Evolutionary conservation across 2,888 invertebrate species (phyloP).

Genomic region (Drosophila quinaria): DNA sequence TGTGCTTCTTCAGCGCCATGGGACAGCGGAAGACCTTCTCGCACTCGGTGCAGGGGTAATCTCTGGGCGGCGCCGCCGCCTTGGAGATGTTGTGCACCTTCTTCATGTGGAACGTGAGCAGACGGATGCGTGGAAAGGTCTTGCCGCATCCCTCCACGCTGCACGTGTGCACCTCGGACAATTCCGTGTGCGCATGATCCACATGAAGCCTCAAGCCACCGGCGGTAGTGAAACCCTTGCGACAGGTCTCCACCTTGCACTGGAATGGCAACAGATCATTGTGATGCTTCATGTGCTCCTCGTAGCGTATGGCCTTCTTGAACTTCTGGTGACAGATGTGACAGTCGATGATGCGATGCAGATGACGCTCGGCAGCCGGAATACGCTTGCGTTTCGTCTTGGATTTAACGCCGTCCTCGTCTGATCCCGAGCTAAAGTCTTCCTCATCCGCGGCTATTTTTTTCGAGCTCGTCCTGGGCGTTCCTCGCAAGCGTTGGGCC

Average conservation of each 20-base stretch:
- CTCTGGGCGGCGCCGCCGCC: slow-evolving; percentile 74
- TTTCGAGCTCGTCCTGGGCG: not conserved
- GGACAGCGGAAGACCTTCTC: slow-evolving; percentile 84
- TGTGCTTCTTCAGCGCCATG: slow-evolving; percentile 83
- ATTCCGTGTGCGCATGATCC: slow-evolving; percentile 81
- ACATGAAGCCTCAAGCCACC: slow-evolving; percentile 80
- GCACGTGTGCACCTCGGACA: slow-evolving; percentile 76
- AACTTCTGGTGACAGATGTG: slow-evolving; percentile 83
- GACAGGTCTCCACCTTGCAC: slow-evolving; percentile 79
- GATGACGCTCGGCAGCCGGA: slow-evolving; percentile 71
- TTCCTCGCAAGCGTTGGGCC: slow-evolving; percentile 66
- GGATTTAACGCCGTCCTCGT: slow-evolving; percentile 45
- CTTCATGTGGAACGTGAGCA: slow-evolving; percentile 81
- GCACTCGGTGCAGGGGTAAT: slow-evolving; percentile 82
- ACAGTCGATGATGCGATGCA: slow-evolving; percentile 80
- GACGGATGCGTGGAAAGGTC: slow-evolving; percentile 79
- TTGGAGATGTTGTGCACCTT: slow-evolving; percentile 78
- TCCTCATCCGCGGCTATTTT: slow-evolving; percentile 35
- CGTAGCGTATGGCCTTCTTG: slow-evolving; percentile 80
- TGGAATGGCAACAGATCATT: slow-evolving; percentile 83
- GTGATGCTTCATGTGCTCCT: slow-evolving; percentile 83
- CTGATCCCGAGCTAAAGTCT: slow-evolving; percentile 50
- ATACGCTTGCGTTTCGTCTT: slow-evolving; percentile 66
- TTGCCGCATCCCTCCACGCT: slow-evolving; percentile 81
- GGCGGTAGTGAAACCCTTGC: slow-evolving; percentile 82